Evolutionary conservation across 2,888 invertebrate genomes (phyloP), one percentile per base, ranked within the genome.

Genomic region (Drosophila basisetae): DNA sequence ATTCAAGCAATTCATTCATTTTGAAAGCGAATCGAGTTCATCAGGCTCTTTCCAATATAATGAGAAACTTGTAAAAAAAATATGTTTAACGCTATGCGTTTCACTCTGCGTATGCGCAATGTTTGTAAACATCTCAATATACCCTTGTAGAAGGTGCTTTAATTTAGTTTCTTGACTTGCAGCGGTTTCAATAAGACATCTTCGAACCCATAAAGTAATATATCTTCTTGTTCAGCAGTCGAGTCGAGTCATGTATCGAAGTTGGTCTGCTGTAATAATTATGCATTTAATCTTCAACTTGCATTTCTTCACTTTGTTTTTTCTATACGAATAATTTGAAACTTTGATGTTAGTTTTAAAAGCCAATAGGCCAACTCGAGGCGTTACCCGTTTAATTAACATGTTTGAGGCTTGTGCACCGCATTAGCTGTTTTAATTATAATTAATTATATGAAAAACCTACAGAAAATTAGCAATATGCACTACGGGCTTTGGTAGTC

Each of bases 91-190:
- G 41, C 11, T 33, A 33, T 10, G 33, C 4, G 33, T 33, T 33
- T 11, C 33, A 33, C 33, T 11, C 56, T 25, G 64, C 60, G 58
- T 47, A 59, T 59, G 22, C 59, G 35, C n/a, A 53, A 61, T 53
- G 0, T 52, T 47, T 16, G 16, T 4, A 9, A 1, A 2, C 2
- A 25, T 16, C 16, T 22, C 11, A 4, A 4, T 1, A 10, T 41
- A 11, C 2, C 1, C 7, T 16, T 22, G 4, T 7, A 16, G 16
- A 47, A 1, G 7, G 2, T 22, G 22, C 13, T 2, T 47, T 1
- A 22, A 13, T 47, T 13, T 4, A 11, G 22, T 22, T 22, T 16
- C 7, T 0, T 13, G 43, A 22, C 43, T 43, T 7, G 43, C 22
- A 22, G 22, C 22, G 13, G 7, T 13, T 43, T 22, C 22, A 47